These are phyloP conservation scores for Styela plicata DNA, from an alignment of 23 tunicate genomes.

Conservation along the genomic window DNA sequence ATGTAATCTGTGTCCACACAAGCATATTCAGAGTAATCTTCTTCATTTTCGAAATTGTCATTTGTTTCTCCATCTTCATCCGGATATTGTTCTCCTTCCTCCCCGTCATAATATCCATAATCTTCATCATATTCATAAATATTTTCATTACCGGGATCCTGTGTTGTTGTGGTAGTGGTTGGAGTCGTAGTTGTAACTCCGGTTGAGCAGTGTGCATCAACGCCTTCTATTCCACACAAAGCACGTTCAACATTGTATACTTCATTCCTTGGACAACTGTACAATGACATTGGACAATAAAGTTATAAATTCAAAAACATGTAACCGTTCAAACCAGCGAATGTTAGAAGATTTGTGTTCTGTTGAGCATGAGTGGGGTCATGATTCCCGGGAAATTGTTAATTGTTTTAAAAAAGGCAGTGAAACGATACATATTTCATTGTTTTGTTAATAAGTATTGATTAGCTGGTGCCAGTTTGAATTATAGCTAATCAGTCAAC, in stretches of 20 bases:
- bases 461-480: no score
- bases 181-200: background rate
- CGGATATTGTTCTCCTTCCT: background rate
- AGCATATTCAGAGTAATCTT: background rate
- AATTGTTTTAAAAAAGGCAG: no score
- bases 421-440: no score
- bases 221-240: background rate
- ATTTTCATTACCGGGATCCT: background rate
- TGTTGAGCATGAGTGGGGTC: no score
- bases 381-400: no score
- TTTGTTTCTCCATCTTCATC: background rate
- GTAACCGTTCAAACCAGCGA: no score
- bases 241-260: background rate
- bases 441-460: no score
- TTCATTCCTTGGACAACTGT: background rate
- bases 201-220: background rate
- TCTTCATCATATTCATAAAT: background rate
- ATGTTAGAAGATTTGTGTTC: no score
- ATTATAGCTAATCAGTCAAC: no score
- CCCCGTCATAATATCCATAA: background rate
- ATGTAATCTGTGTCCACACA: background rate
- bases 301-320: background rate
- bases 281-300: background rate
- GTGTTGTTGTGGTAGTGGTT: background rate
- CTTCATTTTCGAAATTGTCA: background rate